Evolutionary conservation across 2,113 vertebrate genomes (phyloP), one percentile per base, ranked within the genome.

Genomic region (Corythornis vintsioides): DNA sequence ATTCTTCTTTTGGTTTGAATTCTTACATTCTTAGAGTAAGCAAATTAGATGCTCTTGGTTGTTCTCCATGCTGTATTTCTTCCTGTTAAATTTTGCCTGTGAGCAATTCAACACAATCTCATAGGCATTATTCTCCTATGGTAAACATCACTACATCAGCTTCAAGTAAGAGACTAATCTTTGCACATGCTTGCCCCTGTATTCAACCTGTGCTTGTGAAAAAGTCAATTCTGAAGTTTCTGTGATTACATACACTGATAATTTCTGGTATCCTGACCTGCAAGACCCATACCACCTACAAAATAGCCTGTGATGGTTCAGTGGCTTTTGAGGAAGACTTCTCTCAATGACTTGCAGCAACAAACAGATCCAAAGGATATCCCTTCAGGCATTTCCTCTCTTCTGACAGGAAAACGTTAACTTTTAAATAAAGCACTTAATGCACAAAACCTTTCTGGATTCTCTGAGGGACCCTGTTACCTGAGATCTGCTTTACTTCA

Each of bases 101-200:
- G 40, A 86, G 31, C 42, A 86, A 73, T 50, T 67, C 38, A 85
- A 79, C 92, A 11, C 15, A 83, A 61, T 70, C 33, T 78, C 40
- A 26, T 21, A 29, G 18, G 35, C 43, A 48, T 79, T 79, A 35
- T 22, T 53, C 17, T 91, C 86, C 72, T 70, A 57, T 55, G 38
- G 15, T 70, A 79, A 80, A 65, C 7, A 73, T 24, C n/a, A 66
- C 28, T 12, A 24, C 13, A 45, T 24, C 14, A 57, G 8, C 22
- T 78, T 73, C 26, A 84, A 71, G 18, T 45, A 57, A 45, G n/a
- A 67, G 21, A 55, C 17, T 82, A 61, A 31, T 73, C 10, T 67
- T 75, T 57, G 24, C 33, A 80, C 2, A 9, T 15, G 2, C 6
- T 4, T 1, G 1, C 4, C 13, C 20, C 24, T 72, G 13, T 63